A percentile compares a stretch with the other conserved stretches of the same genome.
Evolutionary conservation across 2,113 vertebrate species (phyloP).

Genomic region (Porphyrio hochstetteri): DNA sequence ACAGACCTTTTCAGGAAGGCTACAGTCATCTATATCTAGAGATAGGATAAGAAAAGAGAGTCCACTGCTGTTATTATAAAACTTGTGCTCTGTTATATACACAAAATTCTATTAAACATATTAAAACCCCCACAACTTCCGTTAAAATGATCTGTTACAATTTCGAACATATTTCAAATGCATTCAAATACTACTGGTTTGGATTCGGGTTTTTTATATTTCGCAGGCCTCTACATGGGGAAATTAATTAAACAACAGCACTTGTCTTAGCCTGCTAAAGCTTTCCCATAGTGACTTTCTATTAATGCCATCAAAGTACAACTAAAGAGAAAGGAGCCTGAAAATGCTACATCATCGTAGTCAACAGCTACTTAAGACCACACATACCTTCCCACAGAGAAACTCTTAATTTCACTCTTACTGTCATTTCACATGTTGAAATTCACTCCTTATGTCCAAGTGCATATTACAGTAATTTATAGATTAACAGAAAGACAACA

Average conservation of each 20-base stretch:
- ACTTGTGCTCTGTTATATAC: background rate
- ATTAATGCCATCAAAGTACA: background rate
- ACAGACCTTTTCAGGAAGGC: constrained; percentile 73
- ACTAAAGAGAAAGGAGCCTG: background rate
- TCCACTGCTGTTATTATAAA: background rate
- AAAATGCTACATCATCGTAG: background rate
- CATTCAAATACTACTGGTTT: background rate
- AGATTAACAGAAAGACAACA: background rate
- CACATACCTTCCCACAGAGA: background rate
- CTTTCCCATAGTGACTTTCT: background rate
- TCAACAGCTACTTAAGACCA: background rate
- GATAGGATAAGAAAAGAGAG: background rate
- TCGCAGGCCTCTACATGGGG: background rate
- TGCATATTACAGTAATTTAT: too few relatives aligned
- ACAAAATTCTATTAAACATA: background rate
- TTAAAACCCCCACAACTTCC: background rate
- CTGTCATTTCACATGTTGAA: background rate
- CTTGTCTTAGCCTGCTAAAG: background rate
- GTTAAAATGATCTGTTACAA: background rate
- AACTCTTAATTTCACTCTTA: background rate
- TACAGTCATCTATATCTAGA: constrained; percentile 89
- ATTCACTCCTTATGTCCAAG: background rate
- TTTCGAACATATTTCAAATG: background rate
- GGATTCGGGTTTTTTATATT: background rate
- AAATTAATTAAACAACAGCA: background rate